Conservation (phyloP, 1,140 invertebrate species). For the Cardiocondyla obscurior region DNA sequence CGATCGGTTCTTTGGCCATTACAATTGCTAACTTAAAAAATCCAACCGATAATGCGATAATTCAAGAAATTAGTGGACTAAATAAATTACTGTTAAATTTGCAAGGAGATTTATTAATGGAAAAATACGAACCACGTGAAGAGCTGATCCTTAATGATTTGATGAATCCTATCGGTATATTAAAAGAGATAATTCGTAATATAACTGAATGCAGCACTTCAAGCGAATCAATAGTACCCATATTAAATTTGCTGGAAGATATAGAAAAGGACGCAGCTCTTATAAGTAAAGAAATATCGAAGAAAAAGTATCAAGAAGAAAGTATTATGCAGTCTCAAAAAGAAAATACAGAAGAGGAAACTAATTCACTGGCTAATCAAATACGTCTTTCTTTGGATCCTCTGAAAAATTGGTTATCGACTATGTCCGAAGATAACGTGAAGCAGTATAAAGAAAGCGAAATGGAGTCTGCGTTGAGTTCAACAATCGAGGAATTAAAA, state of each 20-base stretch:
- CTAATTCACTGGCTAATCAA: background rate
- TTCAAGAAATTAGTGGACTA: slow-evolving; percentile 72
- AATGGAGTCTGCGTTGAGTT: slow-evolving; percentile 54
- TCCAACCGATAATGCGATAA: slow-evolving; percentile 64
- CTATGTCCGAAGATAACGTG: slow-evolving; percentile 50
- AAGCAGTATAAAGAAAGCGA: slow-evolving; percentile 46
- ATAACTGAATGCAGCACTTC: slow-evolving; percentile 57
- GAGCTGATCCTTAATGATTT: slow-evolving; percentile 69
- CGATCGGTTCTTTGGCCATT: slow-evolving; percentile 65
- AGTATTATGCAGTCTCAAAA: slow-evolving; percentile 7
- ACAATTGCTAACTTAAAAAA: slow-evolving; percentile 63
- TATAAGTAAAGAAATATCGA: slow-evolving; percentile 66
- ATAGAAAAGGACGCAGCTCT: slow-evolving; percentile 72
- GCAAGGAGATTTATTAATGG: slow-evolving; percentile 73
- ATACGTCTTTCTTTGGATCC: slow-evolving; percentile 65
- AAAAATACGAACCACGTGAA: slow-evolving; percentile 69
- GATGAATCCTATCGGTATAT: slow-evolving; percentile 63
- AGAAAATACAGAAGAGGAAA: background rate
- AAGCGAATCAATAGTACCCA: slow-evolving; percentile 47
- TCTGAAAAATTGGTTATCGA: slow-evolving; percentile 69
- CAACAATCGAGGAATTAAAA: slow-evolving; percentile 65
- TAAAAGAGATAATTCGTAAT: slow-evolving; percentile 66
- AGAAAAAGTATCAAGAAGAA: slow-evolving; percentile 56
- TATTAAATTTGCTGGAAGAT: slow-evolving; percentile 75
- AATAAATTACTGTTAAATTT: slow-evolving; percentile 73